A percentile compares a stretch with the other conserved stretches of the same genome.
These are phyloP conservation scores for Hippolais icterina DNA, from an alignment of 2,113 vertebrate species.

Conservation along the genomic window DNA sequence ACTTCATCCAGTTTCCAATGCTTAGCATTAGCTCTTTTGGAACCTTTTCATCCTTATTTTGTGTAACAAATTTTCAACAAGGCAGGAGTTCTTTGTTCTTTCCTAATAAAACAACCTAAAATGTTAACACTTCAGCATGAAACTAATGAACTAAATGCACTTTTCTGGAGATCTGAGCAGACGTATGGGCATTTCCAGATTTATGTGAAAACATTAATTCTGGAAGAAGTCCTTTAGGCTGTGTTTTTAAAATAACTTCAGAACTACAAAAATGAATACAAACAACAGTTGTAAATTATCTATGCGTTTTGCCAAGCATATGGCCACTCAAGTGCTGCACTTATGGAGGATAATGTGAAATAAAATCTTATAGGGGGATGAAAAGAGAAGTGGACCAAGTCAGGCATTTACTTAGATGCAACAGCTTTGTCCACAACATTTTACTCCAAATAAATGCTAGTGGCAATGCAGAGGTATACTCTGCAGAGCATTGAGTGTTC, in stretches of 20 bases:
- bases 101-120: slow-evolving; percentile 51
- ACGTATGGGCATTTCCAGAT: neutral
- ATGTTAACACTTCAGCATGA: slow-evolving; percentile 48
- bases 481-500: rapidly evolving
- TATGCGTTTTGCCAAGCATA: neutral
- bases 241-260: slow-evolving; percentile 28
- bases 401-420: neutral
- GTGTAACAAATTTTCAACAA: slow-evolving; percentile 36
- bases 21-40: slow-evolving; percentile 42
- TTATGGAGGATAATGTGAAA: neutral
- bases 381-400: neutral
- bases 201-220: slow-evolving; percentile 33
- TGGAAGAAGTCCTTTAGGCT: slow-evolving; percentile 5
- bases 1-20: neutral
- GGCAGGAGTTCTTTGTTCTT: slow-evolving; percentile 32
- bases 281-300: slow-evolving; percentile 19
- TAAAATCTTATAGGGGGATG: neutral
- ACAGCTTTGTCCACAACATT: neutral
- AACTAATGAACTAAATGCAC: slow-evolving; percentile 11
- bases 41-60: slow-evolving; percentile 31
- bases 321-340: neutral
- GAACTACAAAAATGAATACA: slow-evolving; percentile 13
- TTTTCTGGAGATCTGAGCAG: slow-evolving; percentile 4
- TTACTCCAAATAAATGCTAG: neutral
- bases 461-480: neutral